Conservation (phyloP, 1,140 invertebrate genomes). For the Megalonaias nervosa region DNA sequence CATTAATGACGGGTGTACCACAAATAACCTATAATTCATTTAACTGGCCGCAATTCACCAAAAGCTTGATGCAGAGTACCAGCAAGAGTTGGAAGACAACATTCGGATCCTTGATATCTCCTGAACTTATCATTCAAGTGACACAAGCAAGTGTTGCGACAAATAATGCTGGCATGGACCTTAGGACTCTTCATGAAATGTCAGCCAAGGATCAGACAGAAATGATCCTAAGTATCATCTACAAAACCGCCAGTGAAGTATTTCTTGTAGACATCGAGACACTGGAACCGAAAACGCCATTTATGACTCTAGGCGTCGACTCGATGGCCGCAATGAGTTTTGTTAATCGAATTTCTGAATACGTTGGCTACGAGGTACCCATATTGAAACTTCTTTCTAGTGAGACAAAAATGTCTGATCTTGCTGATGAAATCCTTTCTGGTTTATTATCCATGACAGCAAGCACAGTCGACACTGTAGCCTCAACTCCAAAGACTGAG, state of each 20-base stretch:
- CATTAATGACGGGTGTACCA: slow-evolving; percentile 10
- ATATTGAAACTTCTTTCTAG: slow-evolving; percentile 12
- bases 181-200: not conserved
- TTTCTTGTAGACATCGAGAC: slow-evolving; percentile 14
- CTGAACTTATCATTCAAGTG: not conserved
- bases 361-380: slow-evolving; percentile 1
- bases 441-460: not conserved
- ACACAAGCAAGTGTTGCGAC: slow-evolving; percentile 1
- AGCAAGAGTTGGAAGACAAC: not conserved
- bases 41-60: slow-evolving; percentile 4
- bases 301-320: slow-evolving; percentile 17
- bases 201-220: not conserved
- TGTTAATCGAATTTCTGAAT: slow-evolving; percentile 8
- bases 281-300: not conserved
- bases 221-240: slow-evolving; percentile 1
- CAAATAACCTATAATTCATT: slow-evolving; percentile 18
- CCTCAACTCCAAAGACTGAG: not conserved
- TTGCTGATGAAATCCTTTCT: not conserved
- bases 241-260: slow-evolving; percentile 7
- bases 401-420: slow-evolving; percentile 10
- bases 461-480: not conserved
- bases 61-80: not conserved
- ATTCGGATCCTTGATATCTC: not conserved
- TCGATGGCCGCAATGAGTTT: slow-evolving; percentile 24
- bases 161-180: not conserved